A percentile compares a stretch with the other conserved stretches of the same genome.
phyloP scores from a whole-genome alignment of 2,113 vertebrate species.

The Coryphaenoides rupestris region DNA sequence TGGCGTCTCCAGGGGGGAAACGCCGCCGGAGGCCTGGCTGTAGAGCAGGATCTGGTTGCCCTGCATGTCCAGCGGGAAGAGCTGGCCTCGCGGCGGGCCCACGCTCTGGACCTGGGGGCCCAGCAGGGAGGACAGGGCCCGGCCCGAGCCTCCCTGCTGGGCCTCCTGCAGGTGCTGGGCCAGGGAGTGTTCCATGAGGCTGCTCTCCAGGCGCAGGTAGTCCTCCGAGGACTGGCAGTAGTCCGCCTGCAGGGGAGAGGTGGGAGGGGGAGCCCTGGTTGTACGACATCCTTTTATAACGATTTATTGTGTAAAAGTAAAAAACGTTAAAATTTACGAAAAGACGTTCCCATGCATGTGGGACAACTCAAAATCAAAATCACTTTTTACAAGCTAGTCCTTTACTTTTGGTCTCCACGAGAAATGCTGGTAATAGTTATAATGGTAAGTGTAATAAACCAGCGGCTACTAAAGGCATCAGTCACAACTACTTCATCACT shows the following conservation, averaged over 20 bases:
- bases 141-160: conserved; percentile 42
- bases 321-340: too few relatives aligned
- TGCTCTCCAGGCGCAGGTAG: conserved; percentile 78
- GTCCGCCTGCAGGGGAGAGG: conserved; percentile 58
- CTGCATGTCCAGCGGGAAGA: conserved; percentile 86
- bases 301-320: too few relatives aligned
- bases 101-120: conserved; percentile 63
- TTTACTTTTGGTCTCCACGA: too few relatives aligned
- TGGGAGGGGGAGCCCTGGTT: too few relatives aligned
- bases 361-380: too few relatives aligned
- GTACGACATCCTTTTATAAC: too few relatives aligned
- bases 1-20: conserved; percentile 52
- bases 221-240: conserved; percentile 82
- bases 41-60: conserved; percentile 83
- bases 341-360: too few relatives aligned
- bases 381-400: too few relatives aligned
- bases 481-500: too few relatives aligned
- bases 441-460: too few relatives aligned
- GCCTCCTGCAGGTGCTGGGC: conserved; percentile 65
- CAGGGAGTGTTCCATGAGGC: conserved; percentile 69
- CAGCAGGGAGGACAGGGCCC: conserved; percentile 57
- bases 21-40: conserved; percentile 57
- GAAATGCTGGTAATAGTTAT: too few relatives aligned
- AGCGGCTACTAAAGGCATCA: too few relatives aligned
- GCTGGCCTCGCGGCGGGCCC: conserved; percentile 69